A percentile compares a stretch with the other conserved stretches of the same genome.
Evolutionary conservation across 2,888 invertebrate species (phyloP).

Genomic region (Drosophila maculinotata): DNA sequence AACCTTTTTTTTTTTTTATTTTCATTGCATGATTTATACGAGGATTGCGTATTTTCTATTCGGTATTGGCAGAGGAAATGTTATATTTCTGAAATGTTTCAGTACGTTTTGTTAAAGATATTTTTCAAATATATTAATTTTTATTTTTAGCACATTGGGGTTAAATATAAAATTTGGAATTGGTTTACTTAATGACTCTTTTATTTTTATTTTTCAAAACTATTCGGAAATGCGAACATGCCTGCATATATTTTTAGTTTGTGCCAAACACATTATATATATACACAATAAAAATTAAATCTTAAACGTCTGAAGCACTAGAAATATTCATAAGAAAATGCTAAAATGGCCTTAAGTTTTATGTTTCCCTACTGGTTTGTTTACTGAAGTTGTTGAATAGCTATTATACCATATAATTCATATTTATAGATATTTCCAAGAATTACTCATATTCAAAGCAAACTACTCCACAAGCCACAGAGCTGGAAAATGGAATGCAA

Average conservation of each 20-base stretch:
- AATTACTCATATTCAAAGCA: constrained; percentile 11
- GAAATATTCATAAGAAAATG: no score
- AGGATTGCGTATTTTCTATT: neutral
- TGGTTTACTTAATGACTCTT: no score
- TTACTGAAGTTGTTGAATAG: neutral
- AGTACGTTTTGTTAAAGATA: neutral
- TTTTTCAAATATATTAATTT: neutral
- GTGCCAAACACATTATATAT: no score
- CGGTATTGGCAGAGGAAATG: constrained; percentile 1
- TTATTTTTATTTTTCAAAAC: no score
- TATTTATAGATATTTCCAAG: neutral
- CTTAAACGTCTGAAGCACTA: no score
- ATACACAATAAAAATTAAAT: no score
- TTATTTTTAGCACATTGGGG: no score
- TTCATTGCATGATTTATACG: constrained; percentile 35
- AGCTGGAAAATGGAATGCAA: constrained; percentile 34
- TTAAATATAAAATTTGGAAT: no score
- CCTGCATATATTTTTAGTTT: no score
- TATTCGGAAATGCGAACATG: no score
- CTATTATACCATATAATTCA: neutral
- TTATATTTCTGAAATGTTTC: neutral
- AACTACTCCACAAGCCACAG: constrained; percentile 13
- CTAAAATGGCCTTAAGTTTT: no score
- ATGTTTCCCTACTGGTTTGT: neutral
- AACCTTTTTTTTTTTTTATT: constrained; percentile 32